Base-by-base conservation (phyloP, 2,797 vertebrate genomes). In the Myiotriccus ornatus region DNA sequence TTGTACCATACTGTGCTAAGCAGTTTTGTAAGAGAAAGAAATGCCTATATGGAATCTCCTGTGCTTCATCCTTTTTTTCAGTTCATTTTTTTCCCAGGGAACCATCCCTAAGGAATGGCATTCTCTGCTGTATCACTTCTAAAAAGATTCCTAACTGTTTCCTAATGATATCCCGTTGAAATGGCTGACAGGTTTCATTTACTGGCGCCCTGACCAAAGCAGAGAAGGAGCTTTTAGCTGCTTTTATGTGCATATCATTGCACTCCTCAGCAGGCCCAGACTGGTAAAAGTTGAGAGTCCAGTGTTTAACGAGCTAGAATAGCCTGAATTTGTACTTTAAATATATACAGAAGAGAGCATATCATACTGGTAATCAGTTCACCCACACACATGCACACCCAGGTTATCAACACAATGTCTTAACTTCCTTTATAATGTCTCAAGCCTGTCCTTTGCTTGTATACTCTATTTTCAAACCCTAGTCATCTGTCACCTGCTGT, bases 321-420 rank as follows among this genome's bases (percentile, higher is more conserved):
- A 88, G 87, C 85, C 77, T 94, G 91, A 84, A 91, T 94, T 76
- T 84, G 63, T 93, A 41, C 91, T 94, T 94, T 73, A 79, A 92
- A 83, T 88, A 59, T 23, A 49, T 85, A 69, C 60, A 80, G 80
- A 75, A 68, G 70, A 35, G 55, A 81, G 68, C 32, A 2, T 84
- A 87, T 91, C 83, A 14, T 55, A 6, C 85, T 67, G 69, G 55
- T 63, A 1, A 92, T 91, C 87, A 52, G 47, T 57, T 86, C 73
- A 94, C 82, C 75, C 65, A 86, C 85, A 93, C 46, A 67, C 30
- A 41, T 23, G 60, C 65, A 93, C 74, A 0, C 91, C 80, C 63
- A 76, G 80, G 77, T 91, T 95, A 94, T 90, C 95, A 82, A 41
- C 67, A 32, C 69, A 53, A 2, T 35, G 57, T 41, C 69, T 90